phyloP scores from a whole-genome alignment of 2,113 vertebrate genomes.

The Prolemur simus region DNA sequence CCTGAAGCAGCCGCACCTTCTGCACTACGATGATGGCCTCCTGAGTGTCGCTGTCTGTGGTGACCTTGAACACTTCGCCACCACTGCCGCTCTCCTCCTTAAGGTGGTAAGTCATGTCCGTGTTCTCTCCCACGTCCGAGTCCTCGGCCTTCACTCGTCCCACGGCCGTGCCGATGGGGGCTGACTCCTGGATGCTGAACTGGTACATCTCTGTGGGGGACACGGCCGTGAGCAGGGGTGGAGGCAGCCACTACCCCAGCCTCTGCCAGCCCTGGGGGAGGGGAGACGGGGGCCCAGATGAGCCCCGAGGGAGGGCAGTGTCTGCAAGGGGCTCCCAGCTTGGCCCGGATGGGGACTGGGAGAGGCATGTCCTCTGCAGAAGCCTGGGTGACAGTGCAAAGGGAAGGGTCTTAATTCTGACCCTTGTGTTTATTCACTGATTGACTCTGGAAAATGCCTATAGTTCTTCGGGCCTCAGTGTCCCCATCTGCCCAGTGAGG shows the following conservation, averaged over 20 bases:
- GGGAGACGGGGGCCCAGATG: neutral
- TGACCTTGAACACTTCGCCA: conserved; percentile 91
- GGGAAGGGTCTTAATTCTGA: neutral
- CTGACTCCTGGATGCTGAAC: conserved; percentile 93
- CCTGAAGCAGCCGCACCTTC: conserved; percentile 29
- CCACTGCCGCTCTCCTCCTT: conserved; percentile 89
- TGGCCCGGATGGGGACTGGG: neutral
- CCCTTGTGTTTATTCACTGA: neutral
- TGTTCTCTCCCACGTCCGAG: conserved; percentile 96
- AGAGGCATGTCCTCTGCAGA: neutral
- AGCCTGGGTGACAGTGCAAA: neutral
- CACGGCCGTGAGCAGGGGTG: neutral
- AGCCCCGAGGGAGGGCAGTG: neutral
- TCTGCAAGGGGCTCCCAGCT: neutral
- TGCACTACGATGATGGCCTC: conserved; percentile 93
- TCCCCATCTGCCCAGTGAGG: neutral
- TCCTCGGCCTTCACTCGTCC: conserved; percentile 95
- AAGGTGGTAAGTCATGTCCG: conserved; percentile 96
- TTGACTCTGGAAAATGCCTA: neutral
- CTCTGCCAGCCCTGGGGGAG: neutral
- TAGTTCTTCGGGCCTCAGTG: neutral
- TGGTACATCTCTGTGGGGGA: conserved; percentile 94
- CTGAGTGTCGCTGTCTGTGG: conserved; percentile 93
- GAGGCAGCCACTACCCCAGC: neutral
- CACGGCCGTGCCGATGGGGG: conserved; percentile 90